These are phyloP conservation scores for Noctua fimbriata DNA, from an alignment of 2,888 invertebrate species.

Conservation along the genomic window DNA sequence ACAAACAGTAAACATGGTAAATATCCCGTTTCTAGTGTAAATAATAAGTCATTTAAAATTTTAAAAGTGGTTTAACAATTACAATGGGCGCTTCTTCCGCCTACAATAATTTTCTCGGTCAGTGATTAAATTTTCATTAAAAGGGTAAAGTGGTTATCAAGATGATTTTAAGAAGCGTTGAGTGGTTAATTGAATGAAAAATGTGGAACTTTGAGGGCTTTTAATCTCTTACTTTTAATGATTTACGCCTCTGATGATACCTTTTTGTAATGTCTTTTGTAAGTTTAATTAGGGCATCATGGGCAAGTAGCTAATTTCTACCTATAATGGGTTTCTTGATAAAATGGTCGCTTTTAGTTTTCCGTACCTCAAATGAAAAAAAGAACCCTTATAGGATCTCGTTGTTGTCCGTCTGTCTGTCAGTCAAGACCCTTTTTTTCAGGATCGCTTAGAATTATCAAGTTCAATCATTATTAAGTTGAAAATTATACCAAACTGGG, in stretches of 20 bases:
- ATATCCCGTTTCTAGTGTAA: no score
- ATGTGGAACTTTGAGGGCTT: conserved; percentile 53
- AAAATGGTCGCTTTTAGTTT: background rate
- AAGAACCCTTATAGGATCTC: no score
- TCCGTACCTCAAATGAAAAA: no score
- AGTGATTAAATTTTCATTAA: conserved; percentile 68
- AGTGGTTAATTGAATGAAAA: conserved; percentile 69
- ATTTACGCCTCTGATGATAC: conserved; percentile 39
- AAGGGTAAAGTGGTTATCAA: conserved; percentile 66
- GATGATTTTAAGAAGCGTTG: conserved; percentile 61
- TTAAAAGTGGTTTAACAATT: conserved; percentile 18
- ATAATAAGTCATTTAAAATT: conserved; percentile 10
- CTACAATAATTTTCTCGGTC: conserved; percentile 55
- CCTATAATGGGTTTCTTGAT: background rate
- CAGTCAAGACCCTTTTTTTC: no score
- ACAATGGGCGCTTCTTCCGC: conserved; percentile 30
- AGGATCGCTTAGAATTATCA: no score
- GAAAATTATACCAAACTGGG: no score
- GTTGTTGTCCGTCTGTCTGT: no score
- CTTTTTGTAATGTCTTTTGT: conserved; percentile 23
- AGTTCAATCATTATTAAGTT: no score
- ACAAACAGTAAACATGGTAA: no score
- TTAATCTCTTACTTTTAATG: conserved; percentile 47
- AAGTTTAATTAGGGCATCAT: conserved; percentile 3
- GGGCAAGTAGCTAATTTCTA: background rate